phyloP scores from a whole-genome alignment of 2,888 invertebrate genomes.

The Coenonympha arcania region DNA sequence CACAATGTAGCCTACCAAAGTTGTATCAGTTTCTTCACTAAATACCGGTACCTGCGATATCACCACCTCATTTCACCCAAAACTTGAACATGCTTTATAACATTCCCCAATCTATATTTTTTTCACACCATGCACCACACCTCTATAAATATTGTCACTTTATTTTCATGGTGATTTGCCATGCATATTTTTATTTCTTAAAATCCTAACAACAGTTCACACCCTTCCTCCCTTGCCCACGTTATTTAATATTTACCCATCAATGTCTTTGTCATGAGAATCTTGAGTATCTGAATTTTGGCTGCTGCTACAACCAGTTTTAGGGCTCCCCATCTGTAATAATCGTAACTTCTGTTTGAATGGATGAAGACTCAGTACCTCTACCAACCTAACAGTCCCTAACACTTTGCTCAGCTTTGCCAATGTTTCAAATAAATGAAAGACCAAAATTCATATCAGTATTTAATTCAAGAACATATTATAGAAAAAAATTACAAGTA shows the following conservation, averaged over 20 bases:
- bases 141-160: background rate
- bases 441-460: conserved; percentile 11
- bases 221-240: conserved; percentile 4
- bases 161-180: background rate
- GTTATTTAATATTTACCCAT: conserved; percentile 59
- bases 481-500: too few relatives aligned
- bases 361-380: conserved; percentile 2
- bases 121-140: background rate
- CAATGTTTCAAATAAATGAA: conserved; percentile 17
- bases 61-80: background rate
- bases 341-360: conserved; percentile 36
- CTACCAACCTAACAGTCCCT: conserved; percentile 1
- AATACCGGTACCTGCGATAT: too few relatives aligned
- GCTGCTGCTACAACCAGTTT: conserved; percentile 55
- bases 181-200: background rate
- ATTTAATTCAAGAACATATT: conserved; percentile 16
- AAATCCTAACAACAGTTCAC: background rate
- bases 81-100: background rate
- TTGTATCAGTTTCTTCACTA: too few relatives aligned
- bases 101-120: background rate
- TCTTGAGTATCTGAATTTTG: conserved; percentile 60
- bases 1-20: too few relatives aligned
- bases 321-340: conserved; percentile 69
- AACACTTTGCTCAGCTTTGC: background rate
- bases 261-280: conserved; percentile 60